A percentile compares a stretch with the other conserved stretches of the same genome.
Conservation (phyloP, 1,140 invertebrate genomes). For the Heliconius melpomene region DNA sequence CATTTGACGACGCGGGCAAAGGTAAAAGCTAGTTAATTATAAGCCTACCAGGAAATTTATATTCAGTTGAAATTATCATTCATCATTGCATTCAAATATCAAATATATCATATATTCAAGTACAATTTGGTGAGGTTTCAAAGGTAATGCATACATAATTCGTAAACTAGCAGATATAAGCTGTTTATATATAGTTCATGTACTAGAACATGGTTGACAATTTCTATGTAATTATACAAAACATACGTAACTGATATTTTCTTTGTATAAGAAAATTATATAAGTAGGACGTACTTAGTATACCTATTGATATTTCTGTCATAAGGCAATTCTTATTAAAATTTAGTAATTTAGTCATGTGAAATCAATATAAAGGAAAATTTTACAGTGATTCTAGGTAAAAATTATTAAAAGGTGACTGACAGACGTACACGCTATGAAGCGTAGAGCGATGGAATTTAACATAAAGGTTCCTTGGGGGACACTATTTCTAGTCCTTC, state of each 20-base stretch:
- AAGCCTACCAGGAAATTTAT: neutral
- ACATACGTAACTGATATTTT: neutral
- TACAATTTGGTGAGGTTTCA: conserved; percentile 20
- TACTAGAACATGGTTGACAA: neutral
- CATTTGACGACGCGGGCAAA: too few relatives aligned
- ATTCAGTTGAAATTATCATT: neutral
- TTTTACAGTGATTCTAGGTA: too few relatives aligned
- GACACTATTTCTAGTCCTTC: too few relatives aligned
- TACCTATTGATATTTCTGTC: too few relatives aligned
- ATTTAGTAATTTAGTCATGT: too few relatives aligned
- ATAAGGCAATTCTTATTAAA: too few relatives aligned
- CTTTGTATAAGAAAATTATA: neutral
- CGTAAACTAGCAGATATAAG: neutral
- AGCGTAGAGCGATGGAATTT: too few relatives aligned
- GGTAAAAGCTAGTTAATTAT: neutral
- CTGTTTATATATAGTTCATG: neutral
- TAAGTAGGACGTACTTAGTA: too few relatives aligned
- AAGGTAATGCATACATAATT: conserved; percentile 9
- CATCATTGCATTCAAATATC: conserved; percentile 15
- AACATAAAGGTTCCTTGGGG: too few relatives aligned
- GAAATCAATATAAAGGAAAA: too few relatives aligned
- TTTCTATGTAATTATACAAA: neutral
- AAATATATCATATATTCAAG: conserved; percentile 25
- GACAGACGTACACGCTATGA: too few relatives aligned
- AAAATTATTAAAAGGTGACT: too few relatives aligned